Evolutionary conservation across 1,140 invertebrate species (phyloP), one percentile per base, ranked within the genome.

Genomic region (Cataglyphis hispanica): DNA sequence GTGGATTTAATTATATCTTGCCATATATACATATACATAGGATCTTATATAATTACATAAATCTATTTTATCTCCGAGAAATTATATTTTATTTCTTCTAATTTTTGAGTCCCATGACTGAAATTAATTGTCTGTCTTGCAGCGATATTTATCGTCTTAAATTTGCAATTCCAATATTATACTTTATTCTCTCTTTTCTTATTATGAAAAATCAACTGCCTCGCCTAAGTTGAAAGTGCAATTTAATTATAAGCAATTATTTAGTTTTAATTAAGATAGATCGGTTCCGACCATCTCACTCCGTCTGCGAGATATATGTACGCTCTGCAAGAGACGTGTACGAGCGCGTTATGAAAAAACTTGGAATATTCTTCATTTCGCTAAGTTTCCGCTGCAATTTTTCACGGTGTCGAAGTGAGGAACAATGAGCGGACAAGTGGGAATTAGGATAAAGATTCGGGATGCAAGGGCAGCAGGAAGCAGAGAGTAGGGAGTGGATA

Each of bases 401-500:
- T 89, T 89, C 87, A 75, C 74, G 53, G 46, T 63, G 37, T 50
- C 56, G 60, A 81, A 64, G 81, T 63, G 60, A 34, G 63, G 69
- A 72, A 89, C 83, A 83, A 90, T 77, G 88, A 84, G 56, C 70
- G 50, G 31, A 75, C 53, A 53, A 34, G 61, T 53, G 69, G 58
- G 83, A 86, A 90, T 90, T 90, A 87, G 64, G 58, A 83, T 46
- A 83, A 74, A 46, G 81, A 72, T 76, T 27, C 81, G 60, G 72
- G 58, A 74, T 90, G 89, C 86, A 88, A 88, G 66, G 78, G 83
- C 66, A 86, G 83, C 86, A 64, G 53, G 56, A 84, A 87, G 37
- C 25, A 27, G 16, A n/a, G 67, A 69, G 66, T 83, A 60, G 64
- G 43, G 25, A 27, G 43, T 40, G 46, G 69, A 87, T 72, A 63